Evolutionary conservation across 2,888 invertebrate genomes (phyloP), one percentile per base, ranked within the genome.

Genomic region (Mythimna albipuncta): DNA sequence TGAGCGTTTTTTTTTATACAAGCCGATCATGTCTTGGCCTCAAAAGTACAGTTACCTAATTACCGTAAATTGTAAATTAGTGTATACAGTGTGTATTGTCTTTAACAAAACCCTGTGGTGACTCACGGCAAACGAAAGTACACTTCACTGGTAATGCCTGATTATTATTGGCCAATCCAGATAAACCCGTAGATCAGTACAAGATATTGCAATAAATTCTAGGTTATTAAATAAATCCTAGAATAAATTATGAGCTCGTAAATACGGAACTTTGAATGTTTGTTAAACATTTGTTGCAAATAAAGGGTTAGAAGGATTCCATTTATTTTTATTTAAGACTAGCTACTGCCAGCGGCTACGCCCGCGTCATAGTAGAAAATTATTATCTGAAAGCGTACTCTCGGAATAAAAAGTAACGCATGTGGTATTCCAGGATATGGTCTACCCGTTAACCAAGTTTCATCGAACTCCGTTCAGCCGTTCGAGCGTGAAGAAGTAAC

Each of bases 81-180:
- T 47, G 13, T 16, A 16, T 47, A 16, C 47, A 47, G 16, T 19
- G 6, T 6, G 16, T 19, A 38, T 54, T 61, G 11, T 44, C 26
- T 55, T 69, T 77, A 68, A 38, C 59, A 4, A 72, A 57, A 52
- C 35, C 38, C 57, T 44, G 57, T 13, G 13, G 50, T 79, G 73
- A 75, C 44, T 79, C 79, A 75, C 41, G 26, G 26, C 11, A 79
- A 58, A 79, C 35, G 16, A 44, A 58, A 72, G 35, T 57, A 21
- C 52, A 58, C 21, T 59, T 73, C 72, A 58, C 21, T 44, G 50
- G 63, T 52, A 64, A 38, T 57, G 61, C 26, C 73, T 64, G 64
- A 62, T 62, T 65, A 62, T 62, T 65, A 73, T 61, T 55, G 41
- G 61, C 65, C 32, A 52, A 62, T 61, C 64, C 64, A 62, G 19